These are phyloP conservation scores for Rhagonycha lutea DNA, from an alignment of 2,888 invertebrate genomes.

Conservation along the genomic window DNA sequence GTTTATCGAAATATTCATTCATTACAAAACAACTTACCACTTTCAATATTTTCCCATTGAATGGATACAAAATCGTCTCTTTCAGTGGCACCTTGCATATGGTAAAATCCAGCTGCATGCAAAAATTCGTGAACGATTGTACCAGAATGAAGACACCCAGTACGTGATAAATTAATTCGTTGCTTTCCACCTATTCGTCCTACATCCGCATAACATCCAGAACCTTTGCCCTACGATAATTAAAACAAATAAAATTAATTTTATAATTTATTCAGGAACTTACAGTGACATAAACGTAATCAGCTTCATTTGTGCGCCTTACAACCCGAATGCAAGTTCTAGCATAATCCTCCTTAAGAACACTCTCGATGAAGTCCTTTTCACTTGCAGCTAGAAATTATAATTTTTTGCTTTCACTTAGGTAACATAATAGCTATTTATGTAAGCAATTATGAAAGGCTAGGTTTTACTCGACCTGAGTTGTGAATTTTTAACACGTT, in stretches of 20 bases:
- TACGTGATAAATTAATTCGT: constrained; percentile 38
- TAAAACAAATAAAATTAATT: neutral
- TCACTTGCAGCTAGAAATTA: neutral
- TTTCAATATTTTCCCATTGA: constrained; percentile 71
- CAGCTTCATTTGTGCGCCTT: neutral
- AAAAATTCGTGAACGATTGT: constrained; percentile 78
- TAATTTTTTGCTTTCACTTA: neutral
- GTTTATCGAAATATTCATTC: too few species aligned
- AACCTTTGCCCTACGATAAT: neutral
- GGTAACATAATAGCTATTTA: neutral
- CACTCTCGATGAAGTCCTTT: neutral
- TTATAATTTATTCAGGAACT: neutral
- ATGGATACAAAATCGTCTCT: constrained; percentile 77
- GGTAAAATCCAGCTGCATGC: constrained; percentile 81
- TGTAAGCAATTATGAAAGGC: too few species aligned
- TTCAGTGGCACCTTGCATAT: constrained; percentile 82
- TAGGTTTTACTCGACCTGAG: too few species aligned
- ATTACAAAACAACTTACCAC: constrained; percentile 52
- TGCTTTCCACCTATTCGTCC: constrained; percentile 5
- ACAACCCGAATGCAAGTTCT: constrained; percentile 12
- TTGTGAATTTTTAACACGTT: too few species aligned
- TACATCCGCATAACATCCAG: neutral
- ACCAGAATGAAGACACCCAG: constrained; percentile 50
- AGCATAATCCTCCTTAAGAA: neutral
- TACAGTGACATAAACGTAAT: constrained; percentile 20